These are phyloP conservation scores for Pangasianodon hypophthalmus DNA, from an alignment of 2,113 vertebrate species.

Conservation along the genomic window DNA sequence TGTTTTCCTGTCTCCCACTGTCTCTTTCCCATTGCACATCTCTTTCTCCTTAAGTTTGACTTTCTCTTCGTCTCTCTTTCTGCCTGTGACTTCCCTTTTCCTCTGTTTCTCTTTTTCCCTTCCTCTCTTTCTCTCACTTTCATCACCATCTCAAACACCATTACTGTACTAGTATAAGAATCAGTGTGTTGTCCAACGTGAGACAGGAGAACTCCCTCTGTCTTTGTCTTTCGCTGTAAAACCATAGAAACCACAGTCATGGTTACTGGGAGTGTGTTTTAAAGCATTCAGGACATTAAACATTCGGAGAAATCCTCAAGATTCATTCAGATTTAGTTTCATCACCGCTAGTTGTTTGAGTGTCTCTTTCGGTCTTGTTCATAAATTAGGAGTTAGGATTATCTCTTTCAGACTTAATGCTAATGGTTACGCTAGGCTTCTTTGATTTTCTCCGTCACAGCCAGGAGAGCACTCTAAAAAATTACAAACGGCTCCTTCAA, in stretches of 20 bases:
- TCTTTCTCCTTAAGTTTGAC: too few relatives aligned
- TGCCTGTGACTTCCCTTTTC: neutral
- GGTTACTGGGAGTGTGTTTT: neutral
- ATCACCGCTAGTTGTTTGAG: neutral
- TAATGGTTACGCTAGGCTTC: neutral
- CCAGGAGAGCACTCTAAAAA: neutral
- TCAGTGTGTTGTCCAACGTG: neutral
- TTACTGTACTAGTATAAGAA: neutral
- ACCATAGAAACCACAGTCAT: neutral
- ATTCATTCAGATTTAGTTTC: neutral
- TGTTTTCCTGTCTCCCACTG: too few relatives aligned
- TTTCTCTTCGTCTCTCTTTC: too few relatives aligned
- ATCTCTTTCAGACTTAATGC: neutral
- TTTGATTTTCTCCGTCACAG: neutral
- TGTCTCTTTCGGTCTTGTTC: neutral
- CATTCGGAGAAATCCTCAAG: neutral
- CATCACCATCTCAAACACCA: neutral
- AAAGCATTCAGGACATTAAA: slow-evolving; percentile 1
- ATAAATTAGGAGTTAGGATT: neutral
- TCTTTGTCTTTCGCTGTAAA: neutral
- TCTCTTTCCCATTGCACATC: too few relatives aligned
- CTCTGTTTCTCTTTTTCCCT: neutral
- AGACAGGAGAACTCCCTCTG: neutral
- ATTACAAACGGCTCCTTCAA: neutral
- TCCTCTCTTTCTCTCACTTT: neutral